Percentiles rank a stretch among this genome's conserved stretches.
Conservation (phyloP, 2,888 invertebrate genomes). For the Chloromyia formosa region DNA sequence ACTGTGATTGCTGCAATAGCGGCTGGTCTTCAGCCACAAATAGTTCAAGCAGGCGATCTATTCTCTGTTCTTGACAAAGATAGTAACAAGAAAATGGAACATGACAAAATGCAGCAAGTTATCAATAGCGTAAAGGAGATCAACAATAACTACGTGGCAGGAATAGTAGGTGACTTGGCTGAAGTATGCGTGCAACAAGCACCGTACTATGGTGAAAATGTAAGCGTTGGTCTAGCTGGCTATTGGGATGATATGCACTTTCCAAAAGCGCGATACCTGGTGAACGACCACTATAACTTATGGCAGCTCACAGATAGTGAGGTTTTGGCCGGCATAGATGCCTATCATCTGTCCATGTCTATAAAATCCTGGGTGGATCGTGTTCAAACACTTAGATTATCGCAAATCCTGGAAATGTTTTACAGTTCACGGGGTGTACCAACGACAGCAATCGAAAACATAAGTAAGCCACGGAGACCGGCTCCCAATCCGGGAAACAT, state of each 20-base stretch:
- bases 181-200: slow-evolving; percentile 74
- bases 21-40: slow-evolving; percentile 70
- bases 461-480: slow-evolving; percentile 56
- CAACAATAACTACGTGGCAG: slow-evolving; percentile 71
- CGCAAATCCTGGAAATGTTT: slow-evolving; percentile 75
- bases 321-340: slow-evolving; percentile 75
- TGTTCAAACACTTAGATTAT: slow-evolving; percentile 67
- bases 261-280: slow-evolving; percentile 68
- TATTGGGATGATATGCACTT: slow-evolving; percentile 74
- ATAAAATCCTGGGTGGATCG: slow-evolving; percentile 67
- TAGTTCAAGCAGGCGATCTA: slow-evolving; percentile 66
- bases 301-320: slow-evolving; percentile 77
- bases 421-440: slow-evolving; percentile 71
- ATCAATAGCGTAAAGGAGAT: slow-evolving; percentile 54
- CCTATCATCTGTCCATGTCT: slow-evolving; percentile 66
- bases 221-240: slow-evolving; percentile 68
- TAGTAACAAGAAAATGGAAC: slow-evolving; percentile 49
- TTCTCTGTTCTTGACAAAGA: slow-evolving; percentile 27
- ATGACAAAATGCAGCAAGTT: slow-evolving; percentile 47
- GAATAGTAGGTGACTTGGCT: slow-evolving; percentile 72
- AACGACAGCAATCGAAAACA: slow-evolving; percentile 66
- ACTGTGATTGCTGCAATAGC: slow-evolving; percentile 70
- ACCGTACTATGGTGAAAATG: slow-evolving; percentile 64
- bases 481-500: not conserved
- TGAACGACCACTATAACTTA: slow-evolving; percentile 61